Evolutionary conservation across 92 coral and sea anemone species (phyloP).

Genomic region (Siderastrea radians): DNA sequence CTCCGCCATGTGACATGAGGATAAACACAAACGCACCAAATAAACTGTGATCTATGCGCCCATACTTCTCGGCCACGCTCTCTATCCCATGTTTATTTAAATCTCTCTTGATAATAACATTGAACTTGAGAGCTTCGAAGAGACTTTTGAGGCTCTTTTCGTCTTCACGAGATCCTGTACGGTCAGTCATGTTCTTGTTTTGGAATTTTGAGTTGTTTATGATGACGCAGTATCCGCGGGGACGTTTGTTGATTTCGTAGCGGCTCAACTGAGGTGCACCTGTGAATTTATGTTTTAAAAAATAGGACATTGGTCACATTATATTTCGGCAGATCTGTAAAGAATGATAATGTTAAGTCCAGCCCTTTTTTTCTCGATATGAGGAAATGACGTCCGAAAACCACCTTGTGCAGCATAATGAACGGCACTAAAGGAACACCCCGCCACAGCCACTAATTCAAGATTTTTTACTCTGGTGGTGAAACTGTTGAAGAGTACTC

Average conservation of each 20-base stretch:
- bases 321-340: too few relatives aligned
- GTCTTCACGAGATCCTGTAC: slow-evolving; percentile 71
- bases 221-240: slow-evolving; percentile 79
- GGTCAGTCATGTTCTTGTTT: slow-evolving; percentile 14
- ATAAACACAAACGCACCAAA: slow-evolving; percentile 75
- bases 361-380: too few relatives aligned
- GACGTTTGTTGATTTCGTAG: slow-evolving; percentile 44
- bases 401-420: too few relatives aligned
- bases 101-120: slow-evolving; percentile 45
- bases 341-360: too few relatives aligned
- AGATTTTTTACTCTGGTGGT: too few relatives aligned
- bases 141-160: slow-evolving; percentile 45
- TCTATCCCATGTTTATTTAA: slow-evolving; percentile 37
- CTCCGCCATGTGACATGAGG: slow-evolving; percentile 83
- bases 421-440: too few relatives aligned
- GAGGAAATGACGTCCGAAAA: too few relatives aligned
- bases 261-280: not conserved
- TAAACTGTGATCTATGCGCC: slow-evolving; percentile 38
- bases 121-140: slow-evolving; percentile 61
- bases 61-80: slow-evolving; percentile 25
- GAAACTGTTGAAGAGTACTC: too few relatives aligned
- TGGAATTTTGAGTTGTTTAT: slow-evolving; percentile 72
- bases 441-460: too few relatives aligned
- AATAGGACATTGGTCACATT: not conserved
- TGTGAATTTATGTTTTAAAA: not conserved